Evolutionary conservation across 2,888 invertebrate species (phyloP).

Genomic region (Lasioglossum morio): DNA sequence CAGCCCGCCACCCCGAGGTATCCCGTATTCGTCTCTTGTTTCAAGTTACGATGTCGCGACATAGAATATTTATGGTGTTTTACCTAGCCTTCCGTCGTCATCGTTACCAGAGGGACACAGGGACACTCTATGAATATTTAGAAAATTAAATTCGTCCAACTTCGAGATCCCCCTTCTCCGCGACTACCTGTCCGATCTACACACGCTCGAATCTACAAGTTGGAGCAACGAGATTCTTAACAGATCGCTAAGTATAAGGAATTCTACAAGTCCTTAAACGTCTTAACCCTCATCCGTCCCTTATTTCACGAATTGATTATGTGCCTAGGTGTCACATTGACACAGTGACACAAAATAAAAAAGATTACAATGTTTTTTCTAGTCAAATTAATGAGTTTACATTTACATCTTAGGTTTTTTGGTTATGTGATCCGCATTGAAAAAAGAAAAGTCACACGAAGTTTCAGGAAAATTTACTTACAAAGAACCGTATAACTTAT

Average conservation of each 20-base stretch:
- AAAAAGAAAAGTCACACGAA: no score
- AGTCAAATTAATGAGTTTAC: no score
- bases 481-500: no score
- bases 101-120: conserved; percentile 51
- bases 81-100: conserved; percentile 43
- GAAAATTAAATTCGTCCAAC: conserved; percentile 69
- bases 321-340: no score
- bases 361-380: no score
- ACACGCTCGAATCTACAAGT: not conserved
- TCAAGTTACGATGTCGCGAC: conserved; percentile 60
- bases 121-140: conserved; percentile 70
- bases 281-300: no score
- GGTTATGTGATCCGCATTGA: no score
- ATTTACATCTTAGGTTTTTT: no score
- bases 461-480: no score
- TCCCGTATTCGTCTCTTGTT: conserved; percentile 66
- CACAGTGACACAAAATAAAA: no score
- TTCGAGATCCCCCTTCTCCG: conserved; percentile 23
- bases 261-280: no score
- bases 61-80: conserved; percentile 71
- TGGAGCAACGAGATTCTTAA: conserved; percentile 3
- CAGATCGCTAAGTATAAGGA: conserved; percentile 13
- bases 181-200: conserved; percentile 2
- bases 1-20: conserved; percentile 54
- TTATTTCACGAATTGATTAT: no score